Evolutionary conservation across 2,797 vertebrate genomes (phyloP), one percentile per base, ranked within the genome.

Genomic region (Mus spretus): DNA sequence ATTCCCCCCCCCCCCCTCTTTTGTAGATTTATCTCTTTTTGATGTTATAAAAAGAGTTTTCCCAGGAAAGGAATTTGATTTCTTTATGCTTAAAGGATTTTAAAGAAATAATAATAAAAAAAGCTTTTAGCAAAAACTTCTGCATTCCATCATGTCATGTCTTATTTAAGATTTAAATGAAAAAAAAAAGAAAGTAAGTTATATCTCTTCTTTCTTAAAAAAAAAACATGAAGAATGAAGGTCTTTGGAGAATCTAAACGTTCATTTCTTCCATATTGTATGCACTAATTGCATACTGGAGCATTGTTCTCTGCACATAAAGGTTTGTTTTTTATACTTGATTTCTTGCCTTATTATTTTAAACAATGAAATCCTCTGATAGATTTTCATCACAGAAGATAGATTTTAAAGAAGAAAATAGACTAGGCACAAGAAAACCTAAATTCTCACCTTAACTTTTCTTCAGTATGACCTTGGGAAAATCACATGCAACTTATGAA

Each of bases 21-120:
- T 96, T 97, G 57, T 97, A 91, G 75, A 28, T 94, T 98, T 98
- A 96, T 96, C 63, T 96, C 50, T 94, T 97, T 98, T 97, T 97
- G 72, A 98, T 98, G 96, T 91, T 97, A 91, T 90, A 96, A 91
- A 96, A 91, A 90, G 94, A 98, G 63, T 97, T 98, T 97, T 94
- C 50, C 63, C 97, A 97, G 59, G 94, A 96, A 98, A 98, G 75
- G 91, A 97, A 91, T 94, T 95, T 96, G 14, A 93, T 95, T 96
- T 97, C 34, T 97, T 97, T 47, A 72, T 90, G 24, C 6, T 84
- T 96, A 90, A 72, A 98, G 93, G 82, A 75, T 91, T 89, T 97
- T 96, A 74, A 17, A 92, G 50, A 70, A 89, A 96, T 95, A 44
- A 96, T 96, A 55, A 59, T 90, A 67, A 61, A 63, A 74, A 70